These are phyloP conservation scores for Eurystomus gularis DNA, from an alignment of 2,113 vertebrate genomes.

Conservation along the genomic window DNA sequence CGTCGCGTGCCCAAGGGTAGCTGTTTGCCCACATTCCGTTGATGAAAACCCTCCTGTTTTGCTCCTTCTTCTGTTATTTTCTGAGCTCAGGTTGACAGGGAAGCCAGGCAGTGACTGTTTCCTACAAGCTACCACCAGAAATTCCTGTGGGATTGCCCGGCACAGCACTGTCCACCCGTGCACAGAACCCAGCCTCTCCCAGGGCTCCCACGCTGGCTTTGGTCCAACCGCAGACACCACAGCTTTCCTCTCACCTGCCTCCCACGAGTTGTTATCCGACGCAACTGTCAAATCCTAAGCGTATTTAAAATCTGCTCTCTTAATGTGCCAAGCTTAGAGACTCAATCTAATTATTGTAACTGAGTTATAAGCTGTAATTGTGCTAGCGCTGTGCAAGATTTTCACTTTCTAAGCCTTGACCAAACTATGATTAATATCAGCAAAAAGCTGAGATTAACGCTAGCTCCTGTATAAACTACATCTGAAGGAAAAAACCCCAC, in stretches of 20 bases:
- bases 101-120: background rate
- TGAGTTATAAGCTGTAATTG: background rate
- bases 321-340: background rate
- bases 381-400: background rate
- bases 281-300: background rate
- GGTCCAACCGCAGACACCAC: background rate
- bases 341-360: background rate
- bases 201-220: background rate
- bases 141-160: rapidly evolving
- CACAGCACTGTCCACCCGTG: rapidly evolving
- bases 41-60: background rate
- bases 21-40: background rate
- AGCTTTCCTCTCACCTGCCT: slow-evolving; percentile 14
- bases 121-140: background rate
- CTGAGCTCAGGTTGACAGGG: rapidly evolving
- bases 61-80: background rate
- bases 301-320: background rate
- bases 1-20: rapidly evolving
- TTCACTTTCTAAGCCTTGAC: background rate
- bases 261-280: background rate
- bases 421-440: background rate
- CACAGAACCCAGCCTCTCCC: background rate
- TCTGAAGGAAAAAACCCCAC: background rate
- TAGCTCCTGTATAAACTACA: background rate
- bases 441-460: background rate